phyloP scores from a whole-genome alignment of 2,113 vertebrate genomes.

The Pituophis catenifer region DNA sequence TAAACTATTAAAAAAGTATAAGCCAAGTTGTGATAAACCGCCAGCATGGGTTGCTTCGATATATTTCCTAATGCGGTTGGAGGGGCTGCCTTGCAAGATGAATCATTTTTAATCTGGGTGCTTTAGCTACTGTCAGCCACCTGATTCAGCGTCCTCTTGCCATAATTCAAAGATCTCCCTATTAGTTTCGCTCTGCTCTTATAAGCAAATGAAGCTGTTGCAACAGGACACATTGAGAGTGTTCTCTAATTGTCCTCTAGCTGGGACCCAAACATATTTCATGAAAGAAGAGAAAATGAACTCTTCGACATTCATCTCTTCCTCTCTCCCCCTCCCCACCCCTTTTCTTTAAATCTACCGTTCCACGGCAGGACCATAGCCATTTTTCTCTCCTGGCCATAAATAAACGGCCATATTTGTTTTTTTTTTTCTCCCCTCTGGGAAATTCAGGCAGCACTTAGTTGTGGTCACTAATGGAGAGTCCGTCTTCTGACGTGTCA shows the following conservation, averaged over 20 bases:
- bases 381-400: background rate
- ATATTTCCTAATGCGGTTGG: constrained; percentile 72
- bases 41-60: constrained; percentile 74
- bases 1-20: constrained; percentile 73
- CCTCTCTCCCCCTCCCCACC: background rate
- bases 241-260: constrained; percentile 63
- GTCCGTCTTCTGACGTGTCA: no score
- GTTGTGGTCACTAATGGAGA: background rate
- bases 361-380: background rate
- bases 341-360: constrained; percentile 10
- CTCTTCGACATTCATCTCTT: constrained; percentile 66
- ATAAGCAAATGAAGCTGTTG: constrained; percentile 72
- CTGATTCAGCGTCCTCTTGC: constrained; percentile 72
- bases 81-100: constrained; percentile 67
- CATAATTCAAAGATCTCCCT: constrained; percentile 80
- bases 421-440: background rate
- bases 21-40: constrained; percentile 72
- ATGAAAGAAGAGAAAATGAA: constrained; percentile 68
- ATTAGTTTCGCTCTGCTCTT: constrained; percentile 76
- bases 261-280: constrained; percentile 67
- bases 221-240: constrained; percentile 56
- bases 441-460: constrained; percentile 9
- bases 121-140: constrained; percentile 71
- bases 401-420: constrained; percentile 31
- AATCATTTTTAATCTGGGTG: constrained; percentile 77